Percentiles rank a stretch among this genome's conserved stretches.
phyloP scores from a whole-genome alignment of 1,140 invertebrate genomes.

The Potamilus streckersoni region DNA sequence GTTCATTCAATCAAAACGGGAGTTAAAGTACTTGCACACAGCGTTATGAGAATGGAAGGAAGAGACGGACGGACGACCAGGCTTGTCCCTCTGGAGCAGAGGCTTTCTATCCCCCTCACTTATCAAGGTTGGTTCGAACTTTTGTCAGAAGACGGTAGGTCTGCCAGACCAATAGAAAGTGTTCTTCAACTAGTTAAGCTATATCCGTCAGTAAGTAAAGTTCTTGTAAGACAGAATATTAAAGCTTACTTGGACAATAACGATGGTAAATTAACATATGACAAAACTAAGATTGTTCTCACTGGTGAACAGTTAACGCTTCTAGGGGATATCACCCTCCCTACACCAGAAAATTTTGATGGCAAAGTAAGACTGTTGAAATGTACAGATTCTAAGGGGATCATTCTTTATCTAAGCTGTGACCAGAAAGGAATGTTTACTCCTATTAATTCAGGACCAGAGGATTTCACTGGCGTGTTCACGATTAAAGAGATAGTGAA shows the following conservation, averaged over 20 bases:
- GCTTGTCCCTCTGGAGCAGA: constrained; percentile 70
- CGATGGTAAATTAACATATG: constrained; percentile 74
- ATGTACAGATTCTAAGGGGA: constrained; percentile 86
- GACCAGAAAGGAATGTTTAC: constrained; percentile 92
- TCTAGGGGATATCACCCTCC: constrained; percentile 76
- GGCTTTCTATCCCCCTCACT: constrained; percentile 82
- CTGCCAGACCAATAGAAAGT: constrained; percentile 88
- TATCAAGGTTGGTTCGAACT: constrained; percentile 95
- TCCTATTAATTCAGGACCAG: constrained; percentile 88
- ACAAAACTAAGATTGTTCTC: constrained; percentile 74
- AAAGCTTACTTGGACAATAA: constrained; percentile 76
- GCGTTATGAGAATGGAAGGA: constrained; percentile 91
- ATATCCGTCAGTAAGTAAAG: constrained; percentile 73
- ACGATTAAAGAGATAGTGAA: constrained; percentile 82
- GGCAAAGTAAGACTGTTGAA: constrained; percentile 79
- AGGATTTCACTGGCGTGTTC: constrained; percentile 88
- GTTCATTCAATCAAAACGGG: constrained; percentile 85
- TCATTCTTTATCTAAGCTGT: constrained; percentile 83
- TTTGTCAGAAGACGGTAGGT: constrained; percentile 90
- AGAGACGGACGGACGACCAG: constrained; percentile 66
- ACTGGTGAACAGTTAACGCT: constrained; percentile 85
- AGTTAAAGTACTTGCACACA: constrained; percentile 86
- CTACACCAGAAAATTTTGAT: constrained; percentile 35
- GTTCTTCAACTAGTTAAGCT: constrained; percentile 84
- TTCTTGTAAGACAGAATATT: constrained; percentile 85